Conservation (phyloP, 2,888 invertebrate genomes). For the Agonopterix heracliana region DNA sequence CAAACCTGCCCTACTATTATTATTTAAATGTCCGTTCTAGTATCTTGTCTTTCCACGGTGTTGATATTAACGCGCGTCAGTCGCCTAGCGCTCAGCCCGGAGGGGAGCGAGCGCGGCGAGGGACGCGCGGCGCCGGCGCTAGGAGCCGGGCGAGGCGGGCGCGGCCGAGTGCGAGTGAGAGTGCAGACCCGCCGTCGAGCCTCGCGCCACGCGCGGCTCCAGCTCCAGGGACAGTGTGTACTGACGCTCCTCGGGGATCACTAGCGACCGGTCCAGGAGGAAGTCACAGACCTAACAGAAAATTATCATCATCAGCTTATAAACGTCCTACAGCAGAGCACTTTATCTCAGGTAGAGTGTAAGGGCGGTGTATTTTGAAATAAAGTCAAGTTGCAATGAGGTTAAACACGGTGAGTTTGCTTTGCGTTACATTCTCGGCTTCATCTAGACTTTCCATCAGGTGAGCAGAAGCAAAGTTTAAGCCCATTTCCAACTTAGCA, state of each 20-base stretch:
- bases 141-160: slow-evolving; percentile 57
- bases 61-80: slow-evolving; percentile 15
- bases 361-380: too few relatives aligned
- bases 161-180: slow-evolving; percentile 21
- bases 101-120: slow-evolving; percentile 63
- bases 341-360: too few relatives aligned
- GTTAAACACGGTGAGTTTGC: too few relatives aligned
- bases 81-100: slow-evolving; percentile 42
- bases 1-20: background rate
- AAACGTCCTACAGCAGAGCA: too few relatives aligned
- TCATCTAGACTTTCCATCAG: too few relatives aligned
- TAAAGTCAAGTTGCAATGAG: too few relatives aligned
- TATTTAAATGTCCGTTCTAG: too few relatives aligned
- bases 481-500: too few relatives aligned
- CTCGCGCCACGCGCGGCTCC: slow-evolving; percentile 83
- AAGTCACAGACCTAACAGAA: slow-evolving; percentile 77
- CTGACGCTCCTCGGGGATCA: slow-evolving; percentile 89
- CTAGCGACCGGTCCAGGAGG: slow-evolving; percentile 84
- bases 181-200: slow-evolving; percentile 41
- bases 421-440: too few relatives aligned
- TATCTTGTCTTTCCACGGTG: too few relatives aligned
- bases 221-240: slow-evolving; percentile 89
- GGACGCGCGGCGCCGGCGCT: slow-evolving; percentile 69
- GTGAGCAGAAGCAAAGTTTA: too few relatives aligned
- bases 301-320: background rate